Evolutionary conservation across 2,888 invertebrate genomes (phyloP), one percentile per base, ranked within the genome.

Genomic region (Agrenia bidenticulata): DNA sequence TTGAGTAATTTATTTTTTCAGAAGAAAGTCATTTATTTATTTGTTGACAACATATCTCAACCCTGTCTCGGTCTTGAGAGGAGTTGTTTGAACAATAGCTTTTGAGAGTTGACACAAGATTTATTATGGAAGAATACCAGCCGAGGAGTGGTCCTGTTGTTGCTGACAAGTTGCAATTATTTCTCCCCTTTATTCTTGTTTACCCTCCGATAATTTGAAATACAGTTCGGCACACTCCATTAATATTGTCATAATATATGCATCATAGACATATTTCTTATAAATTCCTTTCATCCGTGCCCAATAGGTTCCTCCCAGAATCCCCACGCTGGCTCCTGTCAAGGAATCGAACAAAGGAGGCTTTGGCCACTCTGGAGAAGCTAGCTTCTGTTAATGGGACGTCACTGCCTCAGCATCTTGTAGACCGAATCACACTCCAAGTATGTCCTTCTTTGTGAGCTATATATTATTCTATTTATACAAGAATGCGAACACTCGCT

Each of bases 261-360:
- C n/a, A n/a, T n/a, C 32, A 11, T 32, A 32, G 32, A 32, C 19
- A 39, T 37, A 61, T 32, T 21, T 15, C 21, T 9, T 49, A 49
- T 49, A 17, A 9, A 13, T 50, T 50, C 19, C 50, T 23, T 11
- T 53, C 19, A n/a, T n/a, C n/a, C n/a, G n/a, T n/a, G n/a, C n/a
- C n/a, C n/a, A n/a, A n/a, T n/a, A 83, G 85, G 82, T 88, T 90
- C 71, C 83, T 94, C 77, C 94, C 94, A 0, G 94, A 94, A 81
- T 94, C 93, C 7, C 93, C 94, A 1, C 83, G 94, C 75, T 94
- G 94, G 94, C 82, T 94, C n/a, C 80, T 94, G 24, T 89, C 92
- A 78, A 88, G 88, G 78, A 91, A 90, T 15, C 84, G 88, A 66
- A 83, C 91, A 39, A 89, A 89, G 78, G 92, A 93, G 81, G 94